phyloP scores from a whole-genome alignment of 1,140 invertebrate genomes.

The Hycleus phaleratus region DNA sequence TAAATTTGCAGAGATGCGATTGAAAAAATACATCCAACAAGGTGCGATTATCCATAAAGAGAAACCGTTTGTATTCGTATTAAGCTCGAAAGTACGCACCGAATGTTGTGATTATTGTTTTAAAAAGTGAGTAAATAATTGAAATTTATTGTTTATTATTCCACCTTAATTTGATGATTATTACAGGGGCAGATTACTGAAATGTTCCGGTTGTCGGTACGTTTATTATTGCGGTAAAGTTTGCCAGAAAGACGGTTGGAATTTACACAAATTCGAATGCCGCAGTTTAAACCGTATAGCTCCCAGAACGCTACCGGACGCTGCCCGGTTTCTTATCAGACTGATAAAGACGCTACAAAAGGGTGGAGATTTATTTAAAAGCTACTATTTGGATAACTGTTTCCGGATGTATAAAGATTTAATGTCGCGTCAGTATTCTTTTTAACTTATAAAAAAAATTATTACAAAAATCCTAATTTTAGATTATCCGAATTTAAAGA shows the following conservation, averaged over 20 bases:
- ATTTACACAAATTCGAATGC: constrained; percentile 70
- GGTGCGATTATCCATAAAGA: constrained; percentile 49
- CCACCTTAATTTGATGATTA: not conserved
- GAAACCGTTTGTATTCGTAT: constrained; percentile 53
- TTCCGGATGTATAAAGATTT: constrained; percentile 72
- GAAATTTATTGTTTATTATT: not conserved
- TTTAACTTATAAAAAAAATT: not conserved
- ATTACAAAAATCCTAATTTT: constrained; percentile 33
- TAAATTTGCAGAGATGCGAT: not conserved
- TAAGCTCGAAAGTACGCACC: constrained; percentile 49
- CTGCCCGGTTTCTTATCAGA: constrained; percentile 62
- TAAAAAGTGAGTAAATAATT: constrained; percentile 43
- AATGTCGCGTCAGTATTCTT: constrained; percentile 67
- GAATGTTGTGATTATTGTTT: constrained; percentile 57
- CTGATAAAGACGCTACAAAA: constrained; percentile 62
- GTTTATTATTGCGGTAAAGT: constrained; percentile 66
- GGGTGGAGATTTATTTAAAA: constrained; percentile 55
- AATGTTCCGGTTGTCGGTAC: constrained; percentile 73
- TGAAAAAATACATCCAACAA: constrained; percentile 20
- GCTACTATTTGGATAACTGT: constrained; percentile 57
- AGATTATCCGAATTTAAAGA: constrained; percentile 74
- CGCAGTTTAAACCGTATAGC: constrained; percentile 56
- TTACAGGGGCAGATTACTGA: constrained; percentile 57
- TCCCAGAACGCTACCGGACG: constrained; percentile 62
- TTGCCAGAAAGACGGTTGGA: constrained; percentile 71